Evolutionary conservation across 2,113 vertebrate species (phyloP), one percentile per base, ranked within the genome.

Genomic region (Turdus rufiventris): DNA sequence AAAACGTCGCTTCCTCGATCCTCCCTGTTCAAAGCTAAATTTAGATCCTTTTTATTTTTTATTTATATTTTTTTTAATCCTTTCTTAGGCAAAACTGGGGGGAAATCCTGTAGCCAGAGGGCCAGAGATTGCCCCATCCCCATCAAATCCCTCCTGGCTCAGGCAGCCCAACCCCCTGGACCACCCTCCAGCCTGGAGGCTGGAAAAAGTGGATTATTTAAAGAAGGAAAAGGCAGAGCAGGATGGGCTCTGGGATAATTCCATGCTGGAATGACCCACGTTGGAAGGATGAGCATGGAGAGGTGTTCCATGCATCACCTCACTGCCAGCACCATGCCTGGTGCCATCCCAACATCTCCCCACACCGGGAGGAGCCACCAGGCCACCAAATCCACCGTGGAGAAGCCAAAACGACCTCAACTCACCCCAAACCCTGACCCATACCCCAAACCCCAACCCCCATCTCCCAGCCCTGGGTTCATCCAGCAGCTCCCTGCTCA

Each of bases 231-330:
- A 16, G 6, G 9, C 5, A 65, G 31, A 48, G 45, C 0, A 0
- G 58, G 71, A 53, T 1, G 8, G 8, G 6, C n/a, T 29, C 0
- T 0, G 65, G 38, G 68, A 40, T 26, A 18, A 71, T 20, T n/a
- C 78, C 2, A 4, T 0, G 1, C 20, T 72, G 74, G 70, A 58
- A 71, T 26, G 42, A 58, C 34, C 62, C 76, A 10, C 0, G 1
- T 12, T 8, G n/a, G 0, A 0, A 67, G 62, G 75, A 63, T 3
- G 31, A 72, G 28, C 0, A 1, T 0, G 1, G 23, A 9, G 0
- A 20, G 26, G 24, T 4, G 63, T 67, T 43, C 34, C 7, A 0
- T 2, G 6, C 36, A 28, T 31, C 58, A 6, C 40, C 10, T 36
- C 38, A 1, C 6, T 34, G 60, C 10, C n/a, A 23, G 28, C 68